Conservation (phyloP, 2,888 invertebrate genomes). For the Xestia c-nigrum region DNA sequence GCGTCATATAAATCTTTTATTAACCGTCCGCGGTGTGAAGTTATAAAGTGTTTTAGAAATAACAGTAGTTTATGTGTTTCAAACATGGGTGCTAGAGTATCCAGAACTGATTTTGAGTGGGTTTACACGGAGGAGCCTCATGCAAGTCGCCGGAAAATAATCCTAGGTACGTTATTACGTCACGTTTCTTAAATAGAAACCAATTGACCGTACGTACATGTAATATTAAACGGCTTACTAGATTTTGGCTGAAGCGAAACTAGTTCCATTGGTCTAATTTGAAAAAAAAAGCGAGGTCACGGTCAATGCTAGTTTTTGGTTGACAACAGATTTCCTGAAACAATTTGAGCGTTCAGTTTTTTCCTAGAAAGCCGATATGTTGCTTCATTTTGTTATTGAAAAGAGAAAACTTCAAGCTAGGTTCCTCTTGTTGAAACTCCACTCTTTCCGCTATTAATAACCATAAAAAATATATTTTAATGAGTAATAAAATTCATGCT, state of each 20-base stretch:
- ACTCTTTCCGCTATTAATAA: neutral
- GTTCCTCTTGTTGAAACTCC: neutral
- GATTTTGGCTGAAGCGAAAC: constrained; percentile 3
- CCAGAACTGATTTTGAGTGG: constrained; percentile 99
- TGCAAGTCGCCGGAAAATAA: constrained; percentile 97
- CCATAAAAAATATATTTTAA: neutral
- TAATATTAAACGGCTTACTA: constrained; percentile 24
- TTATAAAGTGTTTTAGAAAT: constrained; percentile 39
- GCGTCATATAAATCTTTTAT: constrained; percentile 10
- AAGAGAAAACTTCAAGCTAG: neutral
- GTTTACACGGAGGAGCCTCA: constrained; percentile 99
- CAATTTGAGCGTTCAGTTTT: neutral
- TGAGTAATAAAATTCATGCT: neutral
- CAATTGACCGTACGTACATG: constrained; percentile 22
- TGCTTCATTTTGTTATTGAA: neutral
- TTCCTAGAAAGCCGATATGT: neutral
- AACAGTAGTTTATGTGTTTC: constrained; percentile 50
- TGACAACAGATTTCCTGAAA: neutral
- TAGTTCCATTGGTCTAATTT: constrained; percentile 1
- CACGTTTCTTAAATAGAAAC: constrained; percentile 64
- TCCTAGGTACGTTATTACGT: constrained; percentile 93
- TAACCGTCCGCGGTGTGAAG: constrained; percentile 28
- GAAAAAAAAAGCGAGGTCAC: constrained; percentile 12
- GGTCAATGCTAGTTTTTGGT: neutral
- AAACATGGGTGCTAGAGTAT: constrained; percentile 98